Conservation (phyloP, 2,888 invertebrate genomes). For the Drosophila paranaensis region DNA sequence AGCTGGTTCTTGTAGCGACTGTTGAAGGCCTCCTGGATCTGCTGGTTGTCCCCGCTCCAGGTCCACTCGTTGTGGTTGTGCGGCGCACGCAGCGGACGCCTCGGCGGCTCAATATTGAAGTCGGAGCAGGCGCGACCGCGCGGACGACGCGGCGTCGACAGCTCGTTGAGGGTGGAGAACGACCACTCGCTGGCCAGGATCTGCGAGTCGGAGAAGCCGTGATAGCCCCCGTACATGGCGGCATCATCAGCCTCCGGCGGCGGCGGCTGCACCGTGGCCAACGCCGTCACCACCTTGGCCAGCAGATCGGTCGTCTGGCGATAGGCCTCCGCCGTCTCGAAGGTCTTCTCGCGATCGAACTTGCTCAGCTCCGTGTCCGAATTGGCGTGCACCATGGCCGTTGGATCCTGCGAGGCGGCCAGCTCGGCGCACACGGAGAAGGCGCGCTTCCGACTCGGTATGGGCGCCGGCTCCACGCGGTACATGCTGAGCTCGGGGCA, state of each 20-base stretch:
- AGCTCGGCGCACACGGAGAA: slow-evolving; percentile 88
- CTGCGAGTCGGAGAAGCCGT: slow-evolving; percentile 90
- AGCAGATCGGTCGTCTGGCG: slow-evolving; percentile 91
- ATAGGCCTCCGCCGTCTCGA: slow-evolving; percentile 88
- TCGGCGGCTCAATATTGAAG: slow-evolving; percentile 82
- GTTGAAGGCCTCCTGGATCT: slow-evolving; percentile 84
- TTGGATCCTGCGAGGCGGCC: slow-evolving; percentile 49
- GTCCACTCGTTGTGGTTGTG: slow-evolving; percentile 84
- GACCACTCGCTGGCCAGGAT: slow-evolving; percentile 91
- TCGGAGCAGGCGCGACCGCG: slow-evolving; percentile 88
- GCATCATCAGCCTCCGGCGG: slow-evolving; percentile 85
- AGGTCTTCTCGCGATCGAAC: slow-evolving; percentile 91
- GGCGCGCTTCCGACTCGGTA: slow-evolving; percentile 86
- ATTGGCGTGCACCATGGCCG: slow-evolving; percentile 86
- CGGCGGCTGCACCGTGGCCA: slow-evolving; percentile 87
- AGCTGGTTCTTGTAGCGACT: slow-evolving; percentile 75
- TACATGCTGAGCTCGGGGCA: slow-evolving; percentile 89
- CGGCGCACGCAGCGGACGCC: slow-evolving; percentile 59
- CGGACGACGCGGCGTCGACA: slow-evolving; percentile 81
- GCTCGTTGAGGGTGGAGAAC: slow-evolving; percentile 80
- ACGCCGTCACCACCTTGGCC: slow-evolving; percentile 91
- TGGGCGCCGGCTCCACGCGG: slow-evolving; percentile 85
- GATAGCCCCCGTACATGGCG: slow-evolving; percentile 85
- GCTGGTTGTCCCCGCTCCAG: slow-evolving; percentile 85
- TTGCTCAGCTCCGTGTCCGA: slow-evolving; percentile 92